Conservation (phyloP, 2,888 invertebrate genomes). For the Epistrophe eligans region DNA sequence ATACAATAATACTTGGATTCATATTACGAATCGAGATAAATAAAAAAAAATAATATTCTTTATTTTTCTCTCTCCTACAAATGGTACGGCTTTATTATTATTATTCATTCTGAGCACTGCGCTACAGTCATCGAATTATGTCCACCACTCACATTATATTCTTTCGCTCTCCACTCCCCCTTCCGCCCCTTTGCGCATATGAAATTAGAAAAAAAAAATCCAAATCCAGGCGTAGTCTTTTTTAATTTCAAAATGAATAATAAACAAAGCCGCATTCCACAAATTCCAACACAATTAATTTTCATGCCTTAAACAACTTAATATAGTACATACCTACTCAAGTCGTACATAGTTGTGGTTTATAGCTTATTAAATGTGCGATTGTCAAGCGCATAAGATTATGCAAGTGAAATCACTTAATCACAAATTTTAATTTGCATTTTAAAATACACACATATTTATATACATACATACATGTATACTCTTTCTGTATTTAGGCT, state of each 20-base stretch:
- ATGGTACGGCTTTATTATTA: slow-evolving; percentile 23
- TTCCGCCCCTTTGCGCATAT: slow-evolving; percentile 9
- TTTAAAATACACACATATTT: slow-evolving; percentile 33
- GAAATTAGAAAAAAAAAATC: slow-evolving; percentile 31
- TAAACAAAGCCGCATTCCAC: slow-evolving; percentile 58
- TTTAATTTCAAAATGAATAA: slow-evolving; percentile 38
- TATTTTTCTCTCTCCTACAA: not conserved
- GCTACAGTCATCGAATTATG: slow-evolving; percentile 21
- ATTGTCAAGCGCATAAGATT: slow-evolving; percentile 45
- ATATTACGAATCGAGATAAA: slow-evolving; percentile 36
- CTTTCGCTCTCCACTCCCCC: not conserved
- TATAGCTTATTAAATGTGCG: slow-evolving; percentile 2
- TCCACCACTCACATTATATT: not conserved
- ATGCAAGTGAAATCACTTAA: slow-evolving; percentile 69
- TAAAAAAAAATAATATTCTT: not conserved
- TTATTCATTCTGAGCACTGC: slow-evolving; percentile 7
- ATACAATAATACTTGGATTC: slow-evolving; percentile 26
- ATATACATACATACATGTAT: no score
- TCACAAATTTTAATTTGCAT: slow-evolving; percentile 35
- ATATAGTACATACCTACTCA: not conserved
- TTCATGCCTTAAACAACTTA: slow-evolving; percentile 37
- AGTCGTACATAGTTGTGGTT: not conserved
- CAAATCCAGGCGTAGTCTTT: slow-evolving; percentile 49
- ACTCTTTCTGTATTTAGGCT: slow-evolving; percentile 25
- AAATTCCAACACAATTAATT: slow-evolving; percentile 66